Evolutionary conservation across 2,113 vertebrate species (phyloP).

Genomic region (Ophthalmolycus amberensis): DNA sequence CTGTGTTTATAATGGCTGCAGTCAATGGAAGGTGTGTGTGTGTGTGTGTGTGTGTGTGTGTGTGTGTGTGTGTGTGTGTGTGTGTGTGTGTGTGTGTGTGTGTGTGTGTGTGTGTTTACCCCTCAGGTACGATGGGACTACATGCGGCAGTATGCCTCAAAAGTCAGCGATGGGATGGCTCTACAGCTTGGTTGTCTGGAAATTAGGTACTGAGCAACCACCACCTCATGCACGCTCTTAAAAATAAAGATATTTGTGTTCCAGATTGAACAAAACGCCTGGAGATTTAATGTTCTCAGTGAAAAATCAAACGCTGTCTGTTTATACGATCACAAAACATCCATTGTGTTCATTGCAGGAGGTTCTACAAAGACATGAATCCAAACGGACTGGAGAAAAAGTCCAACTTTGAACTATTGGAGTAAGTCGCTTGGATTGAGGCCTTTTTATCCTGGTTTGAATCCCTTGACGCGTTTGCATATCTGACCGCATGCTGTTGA

Average conservation of each 20-base stretch:
- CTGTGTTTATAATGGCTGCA: neutral
- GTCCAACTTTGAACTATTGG: conserved; percentile 92
- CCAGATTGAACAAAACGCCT: neutral
- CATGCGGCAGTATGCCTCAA: conserved; percentile 91
- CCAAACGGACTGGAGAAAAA: conserved; percentile 93
- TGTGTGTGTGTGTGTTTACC: neutral
- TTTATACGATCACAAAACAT: neutral
- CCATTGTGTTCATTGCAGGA: conserved; percentile 75
- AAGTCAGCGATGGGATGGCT: conserved; percentile 95
- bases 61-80: neutral
- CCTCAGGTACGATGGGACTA: conserved; percentile 92
- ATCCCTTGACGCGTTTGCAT: neutral
- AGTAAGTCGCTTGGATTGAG: conserved; percentile 84
- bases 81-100: neutral
- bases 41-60: neutral
- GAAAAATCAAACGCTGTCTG: rapidly evolving
- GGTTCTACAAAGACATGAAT: conserved; percentile 97
- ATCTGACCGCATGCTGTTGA: neutral
- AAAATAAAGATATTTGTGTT: neutral
- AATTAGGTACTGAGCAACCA: conserved; percentile 83
- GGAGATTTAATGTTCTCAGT: neutral
- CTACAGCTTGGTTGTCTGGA: conserved; percentile 95
- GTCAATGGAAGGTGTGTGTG: conserved; percentile 11
- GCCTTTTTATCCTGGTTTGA: neutral
- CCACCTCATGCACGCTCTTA: neutral